A percentile compares a stretch with the other conserved stretches of the same genome.
Conservation (phyloP, 2,113 vertebrate genomes). For the Rhadina sibilatrix region DNA sequence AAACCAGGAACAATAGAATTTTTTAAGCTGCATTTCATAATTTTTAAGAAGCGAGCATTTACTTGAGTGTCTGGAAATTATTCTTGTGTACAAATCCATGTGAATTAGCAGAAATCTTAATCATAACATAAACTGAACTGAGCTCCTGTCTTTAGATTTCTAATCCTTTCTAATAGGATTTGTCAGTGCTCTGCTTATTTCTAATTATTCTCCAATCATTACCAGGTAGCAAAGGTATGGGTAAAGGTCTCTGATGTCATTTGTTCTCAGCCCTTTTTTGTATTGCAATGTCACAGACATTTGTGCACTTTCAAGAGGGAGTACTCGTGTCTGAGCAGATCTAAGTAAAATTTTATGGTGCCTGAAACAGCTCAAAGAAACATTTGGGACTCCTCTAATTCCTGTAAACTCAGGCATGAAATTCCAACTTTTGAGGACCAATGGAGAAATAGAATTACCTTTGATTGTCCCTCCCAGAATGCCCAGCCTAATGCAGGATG, state of each 20-base stretch:
- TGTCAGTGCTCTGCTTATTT: not conserved
- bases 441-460: not conserved
- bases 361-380: not conserved
- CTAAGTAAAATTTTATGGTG: not conserved
- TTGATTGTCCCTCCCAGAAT: not conserved
- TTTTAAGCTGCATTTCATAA: not conserved
- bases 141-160: not conserved
- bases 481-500: not conserved
- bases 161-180: not conserved
- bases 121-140: not conserved
- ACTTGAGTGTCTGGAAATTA: not conserved
- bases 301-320: not conserved
- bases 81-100: not conserved
- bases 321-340: not conserved
- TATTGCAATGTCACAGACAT: not conserved
- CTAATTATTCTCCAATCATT: not conserved
- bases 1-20: not conserved
- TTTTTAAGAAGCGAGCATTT: not conserved
- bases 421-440: not conserved
- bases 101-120: not conserved
- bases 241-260: not conserved
- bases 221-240: not conserved
- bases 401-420: not conserved
- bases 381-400: not conserved
- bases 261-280: accelerated